Percentiles rank a stretch among this genome's conserved stretches.
Conservation (phyloP, 1,140 invertebrate species). For the Venturia canescens region DNA sequence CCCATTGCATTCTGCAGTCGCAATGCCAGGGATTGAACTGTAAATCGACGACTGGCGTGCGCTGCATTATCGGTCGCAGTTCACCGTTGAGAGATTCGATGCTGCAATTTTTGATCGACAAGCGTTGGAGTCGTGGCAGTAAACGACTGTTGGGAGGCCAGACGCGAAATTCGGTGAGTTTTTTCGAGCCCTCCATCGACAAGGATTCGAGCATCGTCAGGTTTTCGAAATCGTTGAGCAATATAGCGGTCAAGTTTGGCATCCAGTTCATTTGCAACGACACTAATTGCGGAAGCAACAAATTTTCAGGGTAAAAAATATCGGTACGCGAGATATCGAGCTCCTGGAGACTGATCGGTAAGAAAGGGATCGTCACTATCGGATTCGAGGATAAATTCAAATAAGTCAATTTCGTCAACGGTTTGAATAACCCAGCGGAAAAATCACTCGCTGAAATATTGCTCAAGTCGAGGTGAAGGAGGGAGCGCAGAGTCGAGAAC, state of each 20-base stretch:
- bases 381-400: constrained; percentile 71
- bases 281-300: constrained; percentile 63
- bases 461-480: constrained; percentile 66
- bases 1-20: constrained; percentile 74
- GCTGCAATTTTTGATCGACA: constrained; percentile 65
- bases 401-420: constrained; percentile 62
- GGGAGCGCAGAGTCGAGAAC: constrained; percentile 62
- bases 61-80: constrained; percentile 67
- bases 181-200: constrained; percentile 62
- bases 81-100: constrained; percentile 62
- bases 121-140: constrained; percentile 64
- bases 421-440: constrained; percentile 64
- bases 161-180: constrained; percentile 59
- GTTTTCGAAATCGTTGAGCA: constrained; percentile 71
- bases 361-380: constrained; percentile 63
- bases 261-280: constrained; percentile 67
- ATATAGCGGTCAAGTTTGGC: constrained; percentile 62
- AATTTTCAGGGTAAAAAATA: constrained; percentile 58
- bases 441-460: constrained; percentile 67
- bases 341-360: constrained; percentile 62
- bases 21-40: constrained; percentile 75
- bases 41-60: constrained; percentile 66
- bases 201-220: constrained; percentile 66
- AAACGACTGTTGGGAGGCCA: constrained; percentile 57
- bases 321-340: constrained; percentile 71